phyloP scores from a whole-genome alignment of 2,113 vertebrate species.

The Pipa parva region DNA sequence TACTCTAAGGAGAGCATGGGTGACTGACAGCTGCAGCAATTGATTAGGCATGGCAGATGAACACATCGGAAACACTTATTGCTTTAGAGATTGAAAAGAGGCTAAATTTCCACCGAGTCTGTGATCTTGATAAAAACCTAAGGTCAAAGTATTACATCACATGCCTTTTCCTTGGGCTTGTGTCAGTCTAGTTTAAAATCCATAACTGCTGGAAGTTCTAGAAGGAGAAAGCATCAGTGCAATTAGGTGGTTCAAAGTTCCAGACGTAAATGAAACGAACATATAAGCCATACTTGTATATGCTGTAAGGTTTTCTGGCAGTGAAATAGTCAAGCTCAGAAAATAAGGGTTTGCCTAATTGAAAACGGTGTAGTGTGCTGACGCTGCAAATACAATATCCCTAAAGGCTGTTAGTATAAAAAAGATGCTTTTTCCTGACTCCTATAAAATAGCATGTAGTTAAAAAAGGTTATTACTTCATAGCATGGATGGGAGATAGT shows the following conservation, averaged over 20 bases:
- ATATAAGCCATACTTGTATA: too few relatives aligned
- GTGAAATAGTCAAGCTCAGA: too few relatives aligned
- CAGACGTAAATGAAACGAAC: not conserved
- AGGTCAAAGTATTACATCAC: slow-evolving; percentile 19
- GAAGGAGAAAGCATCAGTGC: not conserved
- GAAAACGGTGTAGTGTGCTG: not conserved
- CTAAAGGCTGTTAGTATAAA: too few relatives aligned
- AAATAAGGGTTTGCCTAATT: too few relatives aligned
- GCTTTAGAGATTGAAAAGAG: slow-evolving; percentile 50
- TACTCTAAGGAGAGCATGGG: slow-evolving; percentile 25
- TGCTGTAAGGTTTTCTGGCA: too few relatives aligned
- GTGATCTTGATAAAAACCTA: slow-evolving; percentile 26
- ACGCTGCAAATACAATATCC: not conserved
- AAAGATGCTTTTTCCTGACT: too few relatives aligned
- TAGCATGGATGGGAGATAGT: too few relatives aligned
- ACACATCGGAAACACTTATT: slow-evolving; percentile 47
- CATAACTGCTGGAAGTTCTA: not conserved
- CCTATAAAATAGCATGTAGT: too few relatives aligned
- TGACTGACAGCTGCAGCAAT: slow-evolving; percentile 49
- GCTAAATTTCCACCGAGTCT: slow-evolving; percentile 37
- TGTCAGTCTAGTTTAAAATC: not conserved
- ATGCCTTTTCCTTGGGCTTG: not conserved
- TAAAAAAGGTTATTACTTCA: too few relatives aligned
- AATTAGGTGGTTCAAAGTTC: slow-evolving; percentile 1
- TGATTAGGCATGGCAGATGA: slow-evolving; percentile 47